Evolutionary conservation across 2,888 invertebrate genomes (phyloP), one percentile per base, ranked within the genome.

Genomic region (Rapana venosa): DNA sequence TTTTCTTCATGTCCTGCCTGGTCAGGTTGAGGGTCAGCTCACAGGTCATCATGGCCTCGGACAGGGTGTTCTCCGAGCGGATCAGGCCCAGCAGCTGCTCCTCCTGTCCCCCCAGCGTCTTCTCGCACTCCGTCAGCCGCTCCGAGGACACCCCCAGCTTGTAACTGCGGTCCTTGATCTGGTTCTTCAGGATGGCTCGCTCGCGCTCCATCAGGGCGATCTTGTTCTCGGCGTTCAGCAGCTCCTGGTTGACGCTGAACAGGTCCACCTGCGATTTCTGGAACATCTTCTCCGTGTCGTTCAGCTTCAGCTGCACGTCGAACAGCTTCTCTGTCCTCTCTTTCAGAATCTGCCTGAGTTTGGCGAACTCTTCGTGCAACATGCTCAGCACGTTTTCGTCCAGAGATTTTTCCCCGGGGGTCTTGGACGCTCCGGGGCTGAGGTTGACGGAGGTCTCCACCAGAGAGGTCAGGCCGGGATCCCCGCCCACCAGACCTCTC

Each of bases 161-260:
- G 88, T 93, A 93, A 17, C 92, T 91, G 84, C 93, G 93, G 84
- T 93, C 93, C 89, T 94, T 94, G 58, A 95, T 88, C 87, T 94
- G 93, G 88, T 94, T 95, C 92, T 94, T 94, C 83, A 94, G 87
- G 32, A 94, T 93, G n/a, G 93, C 93, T 47, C 92, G 91, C 89
- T 94, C 94, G 32, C 93, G 92, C 83, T 93, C 93, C 89, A 95
- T 77, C 56, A 91, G 79, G 0, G 92, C 91, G 20, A 93, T 92
- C 86, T 90, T 93, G 81, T 93, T 93, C 88, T 95, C 94, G 15
- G 93, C 92, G 70, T 91, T 89, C 13, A 93, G 92, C 6, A 95
- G 90, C 30, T 94, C 92, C 74, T 92, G 92, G 26, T 92, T 93
- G 22, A 93, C 90, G 61, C 90, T 91, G 36, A 94, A 91, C 17